phyloP scores from a whole-genome alignment of 2,113 vertebrate species.

The Pica pica region DNA sequence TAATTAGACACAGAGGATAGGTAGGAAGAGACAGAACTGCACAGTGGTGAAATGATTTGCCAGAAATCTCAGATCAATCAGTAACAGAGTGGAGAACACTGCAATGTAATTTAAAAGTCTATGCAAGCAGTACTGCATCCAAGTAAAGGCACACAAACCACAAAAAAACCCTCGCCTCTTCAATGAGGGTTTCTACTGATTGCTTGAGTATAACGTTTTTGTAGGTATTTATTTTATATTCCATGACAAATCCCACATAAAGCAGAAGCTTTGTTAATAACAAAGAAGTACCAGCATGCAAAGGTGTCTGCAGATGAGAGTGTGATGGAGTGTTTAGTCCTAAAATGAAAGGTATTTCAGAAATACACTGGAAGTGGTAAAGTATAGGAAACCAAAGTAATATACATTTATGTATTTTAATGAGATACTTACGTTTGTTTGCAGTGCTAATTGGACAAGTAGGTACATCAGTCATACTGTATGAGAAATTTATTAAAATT shows the following conservation, averaged over 20 bases:
- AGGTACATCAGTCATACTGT: not conserved
- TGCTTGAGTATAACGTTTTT: not conserved
- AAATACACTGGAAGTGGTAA: not conserved
- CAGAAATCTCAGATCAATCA: constrained; percentile 1
- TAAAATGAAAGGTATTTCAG: not conserved
- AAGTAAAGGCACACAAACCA: not conserved
- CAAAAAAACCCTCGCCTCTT: not conserved
- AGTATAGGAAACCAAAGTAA: not conserved
- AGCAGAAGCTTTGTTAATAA: not conserved
- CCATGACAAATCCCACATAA: not conserved
- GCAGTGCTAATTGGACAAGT: not conserved
- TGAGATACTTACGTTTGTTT: not conserved
- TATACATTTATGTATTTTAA: not conserved
- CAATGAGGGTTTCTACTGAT: not conserved
- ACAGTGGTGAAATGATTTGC: not conserved
- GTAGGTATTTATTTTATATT: constrained; percentile 15
- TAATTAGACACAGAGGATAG: not conserved
- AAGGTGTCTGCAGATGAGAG: not conserved
- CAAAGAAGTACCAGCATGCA: not conserved
- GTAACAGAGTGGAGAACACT: not conserved
- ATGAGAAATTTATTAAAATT: not conserved
- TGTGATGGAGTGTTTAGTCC: not conserved
- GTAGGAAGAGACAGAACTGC: not conserved
- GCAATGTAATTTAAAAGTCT: constrained; percentile 10
- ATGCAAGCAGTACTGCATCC: not conserved